phyloP scores from a whole-genome alignment of 2,113 vertebrate species.

The Catagonus wagneri region DNA sequence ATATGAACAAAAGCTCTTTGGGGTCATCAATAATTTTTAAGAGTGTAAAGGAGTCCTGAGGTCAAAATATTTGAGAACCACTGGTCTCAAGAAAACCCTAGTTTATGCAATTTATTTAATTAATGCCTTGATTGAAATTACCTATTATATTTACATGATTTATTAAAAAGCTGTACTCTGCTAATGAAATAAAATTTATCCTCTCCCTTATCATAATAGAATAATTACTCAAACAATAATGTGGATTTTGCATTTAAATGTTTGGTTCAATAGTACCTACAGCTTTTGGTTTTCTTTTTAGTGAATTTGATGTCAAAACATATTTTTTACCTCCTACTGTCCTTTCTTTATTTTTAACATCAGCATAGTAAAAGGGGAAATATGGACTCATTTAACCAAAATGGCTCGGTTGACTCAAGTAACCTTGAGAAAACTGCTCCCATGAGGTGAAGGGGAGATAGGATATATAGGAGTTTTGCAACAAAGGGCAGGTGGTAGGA shows the following conservation, averaged over 20 bases:
- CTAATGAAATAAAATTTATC: constrained; percentile 20
- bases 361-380: background rate
- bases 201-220: background rate
- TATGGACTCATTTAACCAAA: background rate
- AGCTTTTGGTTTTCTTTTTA: background rate
- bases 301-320: background rate
- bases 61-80: background rate
- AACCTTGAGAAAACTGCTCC: too few species aligned
- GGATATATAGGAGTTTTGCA: too few species aligned
- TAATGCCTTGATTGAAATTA: background rate
- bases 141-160: background rate
- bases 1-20: background rate
- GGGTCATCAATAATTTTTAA: background rate
- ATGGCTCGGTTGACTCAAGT: too few species aligned
- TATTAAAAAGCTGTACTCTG: background rate
- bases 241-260: background rate
- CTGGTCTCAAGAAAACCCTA: background rate
- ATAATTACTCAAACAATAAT: background rate
- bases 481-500: too few species aligned
- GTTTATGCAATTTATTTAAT: background rate
- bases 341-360: background rate
- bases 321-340: background rate
- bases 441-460: too few species aligned
- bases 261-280: background rate
- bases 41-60: background rate